These are phyloP conservation scores for Corydoras sp. DNA, from an alignment of 2,113 vertebrate genomes.

Conservation along the genomic window DNA sequence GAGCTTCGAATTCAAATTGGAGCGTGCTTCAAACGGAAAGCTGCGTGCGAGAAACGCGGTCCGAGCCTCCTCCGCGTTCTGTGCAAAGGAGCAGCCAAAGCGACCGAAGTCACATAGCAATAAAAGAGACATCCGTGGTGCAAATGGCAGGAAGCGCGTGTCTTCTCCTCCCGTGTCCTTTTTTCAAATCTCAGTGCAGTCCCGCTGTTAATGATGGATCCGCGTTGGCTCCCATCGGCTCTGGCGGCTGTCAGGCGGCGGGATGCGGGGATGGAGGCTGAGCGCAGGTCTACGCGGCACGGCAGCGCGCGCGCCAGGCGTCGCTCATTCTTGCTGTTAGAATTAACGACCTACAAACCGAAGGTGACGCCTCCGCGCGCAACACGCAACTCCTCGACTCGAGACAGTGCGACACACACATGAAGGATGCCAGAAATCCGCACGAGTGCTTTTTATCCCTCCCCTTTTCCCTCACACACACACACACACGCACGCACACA, in stretches of 20 bases:
- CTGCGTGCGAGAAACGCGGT: neutral
- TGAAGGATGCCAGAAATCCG: conserved; percentile 10
- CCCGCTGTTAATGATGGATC: conserved; percentile 35
- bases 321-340: conserved; percentile 14
- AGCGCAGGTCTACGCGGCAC: conserved; percentile 31
- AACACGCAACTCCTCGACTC: neutral
- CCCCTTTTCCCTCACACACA: neutral
- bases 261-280: conserved; percentile 32
- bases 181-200: conserved; percentile 18
- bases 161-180: neutral
- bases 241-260: conserved; percentile 27
- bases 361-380: conserved; percentile 8
- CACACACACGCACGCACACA: too few relatives aligned
- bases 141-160: conserved; percentile 21
- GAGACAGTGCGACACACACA: conserved; percentile 10
- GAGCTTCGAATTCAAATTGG: conserved; percentile 7
- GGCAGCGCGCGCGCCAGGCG: conserved; percentile 35
- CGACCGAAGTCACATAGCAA: conserved; percentile 41
- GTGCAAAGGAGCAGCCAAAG: conserved; percentile 37
- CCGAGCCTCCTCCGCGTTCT: conserved; percentile 39
- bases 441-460: neutral
- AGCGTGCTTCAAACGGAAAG: conserved; percentile 35
- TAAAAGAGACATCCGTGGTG: conserved; percentile 24
- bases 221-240: conserved; percentile 41
- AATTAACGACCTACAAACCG: conserved; percentile 9